Percentiles rank a stretch among this genome's conserved stretches.
These are phyloP conservation scores for Brienomyrus longianalis DNA, from an alignment of 2,113 vertebrate genomes.

Conservation along the genomic window DNA sequence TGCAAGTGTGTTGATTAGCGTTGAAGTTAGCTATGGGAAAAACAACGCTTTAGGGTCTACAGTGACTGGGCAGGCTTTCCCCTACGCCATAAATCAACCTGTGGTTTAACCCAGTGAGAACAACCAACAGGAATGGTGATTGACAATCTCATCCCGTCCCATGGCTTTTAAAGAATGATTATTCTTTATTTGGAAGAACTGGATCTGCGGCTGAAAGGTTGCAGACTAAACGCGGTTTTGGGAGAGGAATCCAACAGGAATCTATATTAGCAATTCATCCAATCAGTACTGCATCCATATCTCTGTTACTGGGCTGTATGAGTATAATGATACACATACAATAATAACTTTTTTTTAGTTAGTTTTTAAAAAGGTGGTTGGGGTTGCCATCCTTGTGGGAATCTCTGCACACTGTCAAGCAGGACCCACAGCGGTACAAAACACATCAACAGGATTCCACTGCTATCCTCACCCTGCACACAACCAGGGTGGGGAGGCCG, in stretches of 20 bases:
- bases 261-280: not conserved
- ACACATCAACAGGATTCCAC: not conserved
- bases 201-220: not conserved
- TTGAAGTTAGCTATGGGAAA: not conserved
- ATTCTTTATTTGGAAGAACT: not conserved
- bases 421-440: not conserved
- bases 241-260: not conserved
- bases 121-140: not conserved
- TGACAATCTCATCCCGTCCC: not conserved
- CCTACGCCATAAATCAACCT: not conserved
- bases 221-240: not conserved
- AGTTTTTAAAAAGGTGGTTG: not conserved
- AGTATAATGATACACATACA: not conserved
- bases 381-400: not conserved
- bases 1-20: not conserved
- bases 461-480: not conserved
- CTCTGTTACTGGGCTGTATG: not conserved
- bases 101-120: not conserved
- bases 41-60: not conserved
- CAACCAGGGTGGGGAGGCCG: not conserved
- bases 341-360: not conserved
- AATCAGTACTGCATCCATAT: not conserved
- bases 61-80: not conserved
- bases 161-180: not conserved
- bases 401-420: not conserved